Evolutionary conservation across 2,797 vertebrate species (phyloP).

Genomic region (Cirrhinus mrigala): DNA sequence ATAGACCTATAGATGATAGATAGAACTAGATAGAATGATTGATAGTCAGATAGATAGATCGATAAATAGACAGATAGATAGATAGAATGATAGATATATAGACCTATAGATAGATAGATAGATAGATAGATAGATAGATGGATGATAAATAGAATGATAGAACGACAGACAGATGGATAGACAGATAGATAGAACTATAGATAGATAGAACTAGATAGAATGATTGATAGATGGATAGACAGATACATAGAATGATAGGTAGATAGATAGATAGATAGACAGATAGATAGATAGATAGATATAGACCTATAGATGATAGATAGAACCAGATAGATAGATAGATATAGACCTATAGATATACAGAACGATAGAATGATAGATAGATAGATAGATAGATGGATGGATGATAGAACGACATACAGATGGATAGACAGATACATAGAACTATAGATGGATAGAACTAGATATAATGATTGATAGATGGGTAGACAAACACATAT

Average conservation of each 20-base stretch:
- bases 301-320: neutral
- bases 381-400: accelerated
- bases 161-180: neutral
- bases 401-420: accelerated
- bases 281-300: neutral
- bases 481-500: accelerated
- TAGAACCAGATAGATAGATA: neutral
- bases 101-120: neutral
- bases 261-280: neutral
- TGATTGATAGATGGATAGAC: neutral
- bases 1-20: neutral
- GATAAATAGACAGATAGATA: neutral
- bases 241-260: neutral
- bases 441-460: neutral
- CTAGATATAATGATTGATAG: neutral
- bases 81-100: neutral
- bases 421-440: accelerated
- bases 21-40: too few relatives aligned
- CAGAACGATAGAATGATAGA: neutral
- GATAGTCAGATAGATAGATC: neutral
- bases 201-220: conserved; percentile 16
- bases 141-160: neutral
- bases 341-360: neutral
- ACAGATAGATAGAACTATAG: neutral
- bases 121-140: neutral